Conservation (phyloP, 2,113 vertebrate genomes). For the Cromileptes altivelis region DNA sequence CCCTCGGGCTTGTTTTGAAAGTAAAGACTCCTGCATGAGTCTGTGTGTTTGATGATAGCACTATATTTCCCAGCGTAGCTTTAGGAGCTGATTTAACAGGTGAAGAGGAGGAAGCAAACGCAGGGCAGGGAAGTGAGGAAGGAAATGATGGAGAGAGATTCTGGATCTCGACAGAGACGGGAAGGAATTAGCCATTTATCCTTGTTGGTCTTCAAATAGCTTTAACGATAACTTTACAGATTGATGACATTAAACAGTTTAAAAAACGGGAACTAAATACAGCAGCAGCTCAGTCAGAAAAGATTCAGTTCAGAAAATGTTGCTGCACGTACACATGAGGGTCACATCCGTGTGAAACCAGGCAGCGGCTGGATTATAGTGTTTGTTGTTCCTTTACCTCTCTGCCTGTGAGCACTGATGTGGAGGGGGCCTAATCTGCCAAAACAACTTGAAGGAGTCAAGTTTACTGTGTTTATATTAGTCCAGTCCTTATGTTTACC, state of each 20-base stretch:
- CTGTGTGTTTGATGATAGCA: conserved; percentile 85
- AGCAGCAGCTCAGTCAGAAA: conserved; percentile 26
- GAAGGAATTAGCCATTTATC: conserved; percentile 43
- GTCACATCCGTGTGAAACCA: conserved; percentile 34
- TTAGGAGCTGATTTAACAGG: conserved; percentile 68
- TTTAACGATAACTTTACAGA: conserved; percentile 53
- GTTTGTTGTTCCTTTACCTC: conserved; percentile 63
- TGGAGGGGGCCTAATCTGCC: conserved; percentile 27
- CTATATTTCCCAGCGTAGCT: conserved; percentile 60
- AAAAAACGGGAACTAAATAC: conserved; percentile 18
- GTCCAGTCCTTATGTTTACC: no score
- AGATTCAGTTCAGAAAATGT: conserved; percentile 28
- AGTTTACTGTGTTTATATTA: neutral
- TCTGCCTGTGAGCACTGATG: conserved; percentile 30
- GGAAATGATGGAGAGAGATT: conserved; percentile 43
- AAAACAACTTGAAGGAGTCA: conserved; percentile 49
- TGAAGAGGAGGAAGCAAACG: conserved; percentile 39
- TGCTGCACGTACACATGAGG: neutral
- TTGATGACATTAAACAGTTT: conserved; percentile 16
- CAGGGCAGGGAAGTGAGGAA: conserved; percentile 28
- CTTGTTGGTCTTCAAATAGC: conserved; percentile 41
- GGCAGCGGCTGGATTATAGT: conserved; percentile 43
- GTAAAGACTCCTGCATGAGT: conserved; percentile 72
- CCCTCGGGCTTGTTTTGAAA: conserved; percentile 74
- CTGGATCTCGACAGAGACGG: conserved; percentile 52